Conservation (phyloP, 2,113 vertebrate species). For the Procavia capensis region DNA sequence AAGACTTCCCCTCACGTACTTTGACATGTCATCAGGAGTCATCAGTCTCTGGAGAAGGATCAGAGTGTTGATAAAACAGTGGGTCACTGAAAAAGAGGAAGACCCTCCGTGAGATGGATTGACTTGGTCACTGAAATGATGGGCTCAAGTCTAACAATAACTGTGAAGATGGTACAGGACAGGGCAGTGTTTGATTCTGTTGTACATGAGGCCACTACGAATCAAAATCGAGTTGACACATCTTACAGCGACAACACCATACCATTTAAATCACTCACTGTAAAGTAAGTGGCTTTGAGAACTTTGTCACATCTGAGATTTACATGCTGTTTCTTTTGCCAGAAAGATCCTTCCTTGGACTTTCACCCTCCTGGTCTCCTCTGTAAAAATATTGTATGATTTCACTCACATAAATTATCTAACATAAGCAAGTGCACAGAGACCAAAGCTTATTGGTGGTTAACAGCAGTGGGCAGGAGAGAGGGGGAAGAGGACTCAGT, state of each 20-base stretch:
- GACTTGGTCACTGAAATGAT: too few relatives aligned
- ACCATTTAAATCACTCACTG: background rate
- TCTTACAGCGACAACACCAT: background rate
- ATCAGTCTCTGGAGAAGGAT: too few relatives aligned
- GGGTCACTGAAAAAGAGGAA: too few relatives aligned
- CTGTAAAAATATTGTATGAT: background rate
- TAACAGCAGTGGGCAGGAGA: background rate
- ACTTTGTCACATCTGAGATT: background rate
- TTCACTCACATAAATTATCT: background rate
- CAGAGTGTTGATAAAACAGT: too few relatives aligned
- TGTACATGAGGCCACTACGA: too few relatives aligned
- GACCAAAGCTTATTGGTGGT: background rate
- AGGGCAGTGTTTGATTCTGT: too few relatives aligned
- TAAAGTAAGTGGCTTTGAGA: background rate
- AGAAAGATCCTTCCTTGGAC: background rate
- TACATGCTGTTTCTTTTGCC: background rate
- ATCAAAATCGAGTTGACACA: too few relatives aligned
- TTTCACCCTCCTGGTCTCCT: background rate
- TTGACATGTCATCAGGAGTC: too few relatives aligned
- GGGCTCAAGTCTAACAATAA: too few relatives aligned
- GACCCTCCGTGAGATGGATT: too few relatives aligned
- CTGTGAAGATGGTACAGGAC: too few relatives aligned
- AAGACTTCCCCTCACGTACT: too few relatives aligned
- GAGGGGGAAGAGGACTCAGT: background rate
- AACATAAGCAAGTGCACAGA: background rate